phyloP scores from a whole-genome alignment of 2,113 vertebrate genomes.

The Lophochroa leadbeateri region DNA sequence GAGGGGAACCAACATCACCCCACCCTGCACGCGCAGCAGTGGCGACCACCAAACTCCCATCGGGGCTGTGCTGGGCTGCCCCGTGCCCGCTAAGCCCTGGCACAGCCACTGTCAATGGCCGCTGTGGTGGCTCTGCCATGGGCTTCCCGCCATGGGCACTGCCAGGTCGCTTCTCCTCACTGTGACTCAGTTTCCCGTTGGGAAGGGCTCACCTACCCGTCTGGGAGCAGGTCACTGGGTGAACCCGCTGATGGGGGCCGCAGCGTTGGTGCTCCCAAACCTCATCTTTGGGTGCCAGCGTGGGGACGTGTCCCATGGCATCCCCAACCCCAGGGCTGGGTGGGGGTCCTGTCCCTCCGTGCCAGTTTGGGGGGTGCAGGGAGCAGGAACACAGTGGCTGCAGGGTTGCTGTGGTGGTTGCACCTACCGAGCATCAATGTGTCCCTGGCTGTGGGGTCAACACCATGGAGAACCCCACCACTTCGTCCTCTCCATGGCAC shows the following conservation, averaged over 20 bases:
- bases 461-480: accelerated
- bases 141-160: background rate
- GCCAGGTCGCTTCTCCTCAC: background rate
- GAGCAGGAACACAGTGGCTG: accelerated
- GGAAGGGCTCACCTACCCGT: background rate
- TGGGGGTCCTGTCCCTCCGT: background rate
- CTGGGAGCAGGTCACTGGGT: background rate
- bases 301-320: accelerated
- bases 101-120: background rate
- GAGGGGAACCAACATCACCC: background rate
- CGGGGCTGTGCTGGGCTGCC: background rate
- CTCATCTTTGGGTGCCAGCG: accelerated
- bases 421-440: too few species aligned
- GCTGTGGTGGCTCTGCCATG: accelerated
- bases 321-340: background rate
- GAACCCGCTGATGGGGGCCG: accelerated
- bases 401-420: accelerated
- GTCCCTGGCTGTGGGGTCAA: accelerated
- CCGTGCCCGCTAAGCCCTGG: accelerated
- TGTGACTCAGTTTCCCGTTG: background rate
- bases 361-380: background rate
- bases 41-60: accelerated
- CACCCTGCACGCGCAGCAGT: background rate
- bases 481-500: background rate
- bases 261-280: accelerated